Conservation (phyloP, 2,113 vertebrate genomes). For the Pleuronectes platessa region DNA sequence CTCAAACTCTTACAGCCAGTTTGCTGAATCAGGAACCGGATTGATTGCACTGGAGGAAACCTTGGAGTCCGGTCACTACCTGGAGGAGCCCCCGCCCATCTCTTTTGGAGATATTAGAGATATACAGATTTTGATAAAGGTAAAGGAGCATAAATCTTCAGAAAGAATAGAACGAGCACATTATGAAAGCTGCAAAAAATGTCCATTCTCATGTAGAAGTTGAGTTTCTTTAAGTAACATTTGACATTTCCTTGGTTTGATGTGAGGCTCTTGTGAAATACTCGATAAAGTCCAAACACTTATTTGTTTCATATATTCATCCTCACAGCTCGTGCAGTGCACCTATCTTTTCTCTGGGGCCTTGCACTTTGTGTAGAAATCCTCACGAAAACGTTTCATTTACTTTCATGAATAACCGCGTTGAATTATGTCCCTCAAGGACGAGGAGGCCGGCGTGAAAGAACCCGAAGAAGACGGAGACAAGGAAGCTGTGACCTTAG, state of each 20-base stretch:
- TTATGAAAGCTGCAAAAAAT: background rate
- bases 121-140: conserved; percentile 55
- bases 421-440: conserved; percentile 76
- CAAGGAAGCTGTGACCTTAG: conserved; percentile 68
- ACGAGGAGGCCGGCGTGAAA: conserved; percentile 72
- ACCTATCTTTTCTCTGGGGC: conserved; percentile 15
- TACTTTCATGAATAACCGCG: conserved; percentile 42
- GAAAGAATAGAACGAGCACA: background rate
- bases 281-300: background rate
- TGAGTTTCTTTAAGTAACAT: background rate
- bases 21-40: conserved; percentile 38
- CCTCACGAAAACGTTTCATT: conserved; percentile 12
- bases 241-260: background rate
- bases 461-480: conserved; percentile 64
- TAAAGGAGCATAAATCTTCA: conserved; percentile 26
- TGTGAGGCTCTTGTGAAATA: conserved; percentile 12
- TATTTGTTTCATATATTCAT: conserved; percentile 19
- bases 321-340: conserved; percentile 5
- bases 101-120: conserved; percentile 51
- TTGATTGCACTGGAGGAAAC: conserved; percentile 40
- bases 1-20: conserved; percentile 37
- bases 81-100: conserved; percentile 57
- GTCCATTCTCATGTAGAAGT: background rate
- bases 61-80: conserved; percentile 50
- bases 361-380: background rate